Conservation (phyloP, 1,140 invertebrate genomes). For the Episyrphus balteatus region DNA sequence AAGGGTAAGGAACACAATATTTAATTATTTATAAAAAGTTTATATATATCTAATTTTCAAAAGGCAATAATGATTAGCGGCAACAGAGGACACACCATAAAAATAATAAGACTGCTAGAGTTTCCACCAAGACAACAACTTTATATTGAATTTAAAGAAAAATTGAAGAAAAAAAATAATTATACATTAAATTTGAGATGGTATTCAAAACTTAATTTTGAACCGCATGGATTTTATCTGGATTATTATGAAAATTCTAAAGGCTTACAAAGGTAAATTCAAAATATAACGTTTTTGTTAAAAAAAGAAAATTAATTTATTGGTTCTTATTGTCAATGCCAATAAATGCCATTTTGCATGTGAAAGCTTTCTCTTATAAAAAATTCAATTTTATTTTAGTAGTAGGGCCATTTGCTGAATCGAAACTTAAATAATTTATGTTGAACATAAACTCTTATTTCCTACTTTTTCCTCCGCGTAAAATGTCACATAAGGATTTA, state of each 20-base stretch:
- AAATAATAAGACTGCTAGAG: conserved; percentile 63
- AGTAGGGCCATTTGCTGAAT: too few species aligned
- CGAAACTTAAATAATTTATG: too few species aligned
- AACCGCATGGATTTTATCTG: conserved; percentile 85
- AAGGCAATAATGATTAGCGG: conserved; percentile 53
- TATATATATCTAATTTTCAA: conserved; percentile 18
- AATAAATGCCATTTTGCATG: too few species aligned
- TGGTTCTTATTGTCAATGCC: too few species aligned
- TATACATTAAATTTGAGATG: conserved; percentile 79
- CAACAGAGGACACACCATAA: conserved; percentile 55
- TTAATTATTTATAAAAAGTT: too few species aligned
- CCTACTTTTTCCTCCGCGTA: too few species aligned
- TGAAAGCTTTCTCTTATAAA: too few species aligned
- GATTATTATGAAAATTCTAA: conserved; percentile 67
- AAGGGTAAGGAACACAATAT: conserved; percentile 43
- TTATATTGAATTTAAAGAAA: conserved; percentile 73
- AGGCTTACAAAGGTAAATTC: conserved; percentile 70
- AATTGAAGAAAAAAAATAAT: conserved; percentile 63
- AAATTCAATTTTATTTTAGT: too few species aligned
- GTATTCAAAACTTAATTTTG: conserved; percentile 63
- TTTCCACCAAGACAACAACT: conserved; percentile 74
- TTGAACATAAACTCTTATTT: too few species aligned
- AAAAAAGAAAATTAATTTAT: not conserved
- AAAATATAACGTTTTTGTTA: not conserved
- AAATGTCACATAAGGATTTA: too few species aligned